Conservation (phyloP, 1,140 invertebrate genomes). For the Drosophila eugracilis region DNA sequence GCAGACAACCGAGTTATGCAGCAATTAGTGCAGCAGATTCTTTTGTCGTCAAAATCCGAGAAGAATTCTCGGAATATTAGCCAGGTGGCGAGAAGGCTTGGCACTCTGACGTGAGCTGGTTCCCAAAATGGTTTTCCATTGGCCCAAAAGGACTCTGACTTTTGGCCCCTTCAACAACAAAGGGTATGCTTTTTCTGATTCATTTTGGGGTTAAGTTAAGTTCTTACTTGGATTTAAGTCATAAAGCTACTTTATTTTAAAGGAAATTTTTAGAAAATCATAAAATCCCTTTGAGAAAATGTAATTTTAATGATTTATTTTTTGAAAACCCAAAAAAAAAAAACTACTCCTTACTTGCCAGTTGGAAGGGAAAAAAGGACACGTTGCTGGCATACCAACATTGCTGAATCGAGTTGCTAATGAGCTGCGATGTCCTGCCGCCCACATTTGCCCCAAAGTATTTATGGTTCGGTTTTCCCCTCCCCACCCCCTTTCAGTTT, state of each 20-base stretch:
- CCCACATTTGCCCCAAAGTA: slow-evolving; percentile 36
- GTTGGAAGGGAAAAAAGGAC: no score
- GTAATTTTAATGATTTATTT: slow-evolving; percentile 7
- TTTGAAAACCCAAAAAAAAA: no score
- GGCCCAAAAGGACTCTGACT: no score
- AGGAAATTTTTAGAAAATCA: no score
- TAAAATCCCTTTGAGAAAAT: background rate
- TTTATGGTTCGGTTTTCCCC: slow-evolving; percentile 37
- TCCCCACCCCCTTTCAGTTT: no score
- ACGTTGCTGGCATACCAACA: background rate
- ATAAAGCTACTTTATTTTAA: no score
- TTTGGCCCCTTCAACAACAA: background rate
- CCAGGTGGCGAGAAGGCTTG: background rate
- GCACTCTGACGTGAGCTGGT: slow-evolving; percentile 3
- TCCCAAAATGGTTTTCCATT: background rate
- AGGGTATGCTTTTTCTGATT: no score
- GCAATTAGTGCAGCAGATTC: slow-evolving; percentile 38
- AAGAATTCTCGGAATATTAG: slow-evolving; percentile 23
- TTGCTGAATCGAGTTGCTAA: slow-evolving; percentile 34
- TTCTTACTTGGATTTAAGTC: background rate
- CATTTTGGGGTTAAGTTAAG: no score
- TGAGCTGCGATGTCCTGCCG: slow-evolving; percentile 41
- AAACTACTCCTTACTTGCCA: no score
- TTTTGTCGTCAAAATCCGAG: slow-evolving; percentile 12
- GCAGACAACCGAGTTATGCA: slow-evolving; percentile 31